Evolutionary conservation across 1,140 invertebrate species (phyloP), one percentile per base, ranked within the genome.

Genomic region (Bombus superbus): DNA sequence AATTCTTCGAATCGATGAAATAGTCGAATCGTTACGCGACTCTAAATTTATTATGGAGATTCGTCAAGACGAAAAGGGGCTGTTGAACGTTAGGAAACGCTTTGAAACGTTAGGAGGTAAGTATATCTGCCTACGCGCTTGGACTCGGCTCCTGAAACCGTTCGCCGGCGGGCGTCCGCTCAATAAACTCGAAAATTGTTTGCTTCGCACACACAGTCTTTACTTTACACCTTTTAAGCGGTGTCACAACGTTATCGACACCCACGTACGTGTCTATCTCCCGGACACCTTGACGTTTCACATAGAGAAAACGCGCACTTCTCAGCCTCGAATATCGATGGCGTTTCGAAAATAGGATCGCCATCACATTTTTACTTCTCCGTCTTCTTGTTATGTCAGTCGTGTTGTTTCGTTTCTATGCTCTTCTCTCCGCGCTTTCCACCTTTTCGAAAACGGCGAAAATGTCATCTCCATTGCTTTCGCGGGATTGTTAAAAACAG

Each of bases 121-220:
- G 47, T 53, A 87, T 40, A 80, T 73, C 81, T 71, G 25, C 86
- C 81, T 59, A 73, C 83, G 83, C 78, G 66, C 47, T 25, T 44
- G 47, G 38, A 35, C 64, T 57, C 76, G 59, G 40, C 75, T 71
- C 28, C 32, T 40, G 66, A 68, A 86, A 69, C 53, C 59, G 73
- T 53, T 69, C 59, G 77, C 64, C 44, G 57, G 28, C 15, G 47
- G 57, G 40, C 62, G 59, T 80, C 11, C 78, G 66, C 77, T 81
- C 86, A 71, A 87, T 87, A 87, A 85, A 78, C 83, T 79, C 74
- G 57, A 64, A 83, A 78, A 71, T n/a, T 81, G 86, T 87, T 87
- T 87, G 86, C 77, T 77, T 40, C 53, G 53, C 64, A 44, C 71
- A 81, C 62, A 85, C 64, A 13, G 38, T 68, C 69, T 85, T 85